Evolutionary conservation across 1,140 invertebrate genomes (phyloP), one percentile per base, ranked within the genome.

Genomic region (Acromyrmex heyeri): DNA sequence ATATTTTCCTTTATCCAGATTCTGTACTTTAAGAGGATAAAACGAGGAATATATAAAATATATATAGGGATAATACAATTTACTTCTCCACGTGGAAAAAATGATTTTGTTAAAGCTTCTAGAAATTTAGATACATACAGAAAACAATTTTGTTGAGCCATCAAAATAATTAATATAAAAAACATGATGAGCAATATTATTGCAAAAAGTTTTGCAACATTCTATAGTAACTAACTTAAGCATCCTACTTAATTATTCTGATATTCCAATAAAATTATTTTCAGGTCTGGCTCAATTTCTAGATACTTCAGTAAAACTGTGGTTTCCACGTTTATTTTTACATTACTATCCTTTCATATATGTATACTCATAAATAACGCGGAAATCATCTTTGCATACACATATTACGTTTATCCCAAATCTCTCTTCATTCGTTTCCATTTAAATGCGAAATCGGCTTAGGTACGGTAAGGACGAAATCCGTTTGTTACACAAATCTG

Each of bases 401-500:
- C 4, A 16, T 44, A 38, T 16, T 16, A 75, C n/a, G 14, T 78
- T 78, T 55, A 38, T 65, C 16, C 6, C n/a, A 38, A 38, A 81
- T 59, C 21, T 21, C 34, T 3, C 30, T 55, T 16, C n/a, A 57
- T 57, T 57, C 21, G 5, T 55, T 30, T 30, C 27, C 27, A 2
- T 30, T 81, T 57, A 34, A 34, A 34, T 59, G 30, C 2, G 5
- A 57, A 38, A 70, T 69, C 50, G 21, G 30, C 30, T 69, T 62
- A 53, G n/a, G 10, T 5, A 3, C 53, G 24, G 57, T 38, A 38
- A 27, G 55, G 0, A 2, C 24, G 30, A 81, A 70, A 81, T 70
- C 78, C 65, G 30, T 30, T 81, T 57, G 64, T 69, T 81, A 57
- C 24, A 38, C 3, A 57, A 69, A 57, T 57, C 50, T 21, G 21